A percentile compares a stretch with the other conserved stretches of the same genome.
Conservation (phyloP, 2,113 vertebrate genomes). For the Shinisaurus crocodilurus region DNA sequence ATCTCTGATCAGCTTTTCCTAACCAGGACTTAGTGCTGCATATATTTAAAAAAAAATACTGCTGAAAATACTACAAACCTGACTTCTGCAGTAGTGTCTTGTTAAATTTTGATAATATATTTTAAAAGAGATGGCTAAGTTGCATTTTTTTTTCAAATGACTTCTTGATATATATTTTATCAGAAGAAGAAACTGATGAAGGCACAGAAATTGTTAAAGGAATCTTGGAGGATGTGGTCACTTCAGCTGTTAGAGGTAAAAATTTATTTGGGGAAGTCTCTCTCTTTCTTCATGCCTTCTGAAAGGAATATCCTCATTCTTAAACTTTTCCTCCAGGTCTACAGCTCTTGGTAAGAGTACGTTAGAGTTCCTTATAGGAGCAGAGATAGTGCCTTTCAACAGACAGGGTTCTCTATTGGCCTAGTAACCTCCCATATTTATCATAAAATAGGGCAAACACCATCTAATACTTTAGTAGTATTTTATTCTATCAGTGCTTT, state of each 20-base stretch:
- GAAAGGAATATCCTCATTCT: neutral
- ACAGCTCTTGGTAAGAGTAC: neutral
- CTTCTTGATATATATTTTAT: slow-evolving; percentile 54
- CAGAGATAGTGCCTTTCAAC: neutral
- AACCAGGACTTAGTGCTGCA: neutral
- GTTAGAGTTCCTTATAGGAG: neutral
- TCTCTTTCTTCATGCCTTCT: neutral
- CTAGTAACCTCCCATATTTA: neutral
- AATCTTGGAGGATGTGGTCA: slow-evolving; percentile 81
- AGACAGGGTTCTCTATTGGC: neutral
- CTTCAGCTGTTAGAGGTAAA: slow-evolving; percentile 78
- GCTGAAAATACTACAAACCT: neutral
- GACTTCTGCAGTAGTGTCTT: neutral
- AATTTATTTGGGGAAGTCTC: slow-evolving; percentile 20
- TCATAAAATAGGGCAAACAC: slow-evolving; percentile 3
- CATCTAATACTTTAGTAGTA: neutral
- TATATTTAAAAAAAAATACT: neutral
- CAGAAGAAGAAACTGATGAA: slow-evolving; percentile 64
- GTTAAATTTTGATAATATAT: neutral
- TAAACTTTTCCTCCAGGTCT: neutral
- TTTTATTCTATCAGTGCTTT: neutral
- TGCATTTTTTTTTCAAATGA: slow-evolving; percentile 36
- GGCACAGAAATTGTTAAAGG: slow-evolving; percentile 78
- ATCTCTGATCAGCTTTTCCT: neutral
- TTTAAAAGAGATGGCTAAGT: neutral